Evolutionary conservation across 2,797 vertebrate species (phyloP), one percentile per base, ranked within the genome.

Genomic region (Melanotaenia trifasciata): DNA sequence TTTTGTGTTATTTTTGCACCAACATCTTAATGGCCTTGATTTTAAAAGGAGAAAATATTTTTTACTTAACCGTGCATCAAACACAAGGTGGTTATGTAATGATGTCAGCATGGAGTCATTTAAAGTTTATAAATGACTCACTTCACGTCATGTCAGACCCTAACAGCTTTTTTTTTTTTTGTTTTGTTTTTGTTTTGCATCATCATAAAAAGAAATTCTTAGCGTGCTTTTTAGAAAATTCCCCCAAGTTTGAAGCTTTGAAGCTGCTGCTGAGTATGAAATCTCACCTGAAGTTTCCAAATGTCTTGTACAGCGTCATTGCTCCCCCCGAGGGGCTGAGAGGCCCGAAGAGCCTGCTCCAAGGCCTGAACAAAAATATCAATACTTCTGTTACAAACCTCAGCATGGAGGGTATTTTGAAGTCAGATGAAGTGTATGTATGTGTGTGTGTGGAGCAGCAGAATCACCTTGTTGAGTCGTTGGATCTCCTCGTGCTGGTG

Each of bases 281-380:
- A 50, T 36, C 81, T 68, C 43, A 93, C 93, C 90, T 94, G 93
- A 32, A 91, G 86, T 64, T 87, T 92, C 92, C 91, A 93, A 60
- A 93, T 1, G 1, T 91, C 83, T 5, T 78, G 78, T 50, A 72
- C 79, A 56, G 82, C 80, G 60, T 84, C 84, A 7, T 35, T 26
- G 61, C 61, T 70, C 33, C 7, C 40, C 3, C 36, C 36, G 0
- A 4, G 53, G 40, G 74, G 60, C 14, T 33, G 64, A 5, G 61
- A 0, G 1, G 11, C 68, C 61, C 47, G 60, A 13, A 89, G 75
- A 0, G 79, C 78, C 36, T 89, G 86, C 32, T 84, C 54, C 5
- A 93, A 70, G 51, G 77, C 91, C 92, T 94, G 71, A 0, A 0
- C 1, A 20, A 10, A 74, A 57, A 83, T 8, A 75, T 2, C 0